These are phyloP conservation scores for Heliothis subflexa DNA, from an alignment of 1,140 invertebrate species.

Conservation along the genomic window DNA sequence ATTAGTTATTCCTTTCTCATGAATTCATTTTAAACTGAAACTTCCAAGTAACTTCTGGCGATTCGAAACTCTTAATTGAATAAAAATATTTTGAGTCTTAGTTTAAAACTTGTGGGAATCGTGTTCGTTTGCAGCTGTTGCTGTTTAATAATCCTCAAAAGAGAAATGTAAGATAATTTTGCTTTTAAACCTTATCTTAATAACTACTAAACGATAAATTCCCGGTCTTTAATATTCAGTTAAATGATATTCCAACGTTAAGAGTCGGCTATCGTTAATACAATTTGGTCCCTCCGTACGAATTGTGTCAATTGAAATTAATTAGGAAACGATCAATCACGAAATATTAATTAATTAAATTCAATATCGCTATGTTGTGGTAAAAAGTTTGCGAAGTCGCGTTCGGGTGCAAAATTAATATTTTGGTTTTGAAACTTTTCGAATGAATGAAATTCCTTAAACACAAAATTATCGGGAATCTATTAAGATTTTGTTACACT, in stretches of 20 bases:
- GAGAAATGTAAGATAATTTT: constrained; percentile 19
- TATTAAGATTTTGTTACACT: constrained; percentile 9
- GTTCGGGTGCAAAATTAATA: constrained; percentile 17
- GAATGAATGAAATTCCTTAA: constrained; percentile 28
- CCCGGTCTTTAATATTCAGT: too few species aligned
- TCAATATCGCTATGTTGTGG: not conserved
- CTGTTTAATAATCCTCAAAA: constrained; percentile 10
- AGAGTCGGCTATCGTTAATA: not conserved
- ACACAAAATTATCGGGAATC: constrained; percentile 30
- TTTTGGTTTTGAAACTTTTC: constrained; percentile 31
- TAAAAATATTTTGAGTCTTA: constrained; percentile 37
- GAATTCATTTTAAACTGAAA: constrained; percentile 33
- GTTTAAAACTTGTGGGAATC: constrained; percentile 21
- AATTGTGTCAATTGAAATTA: not conserved
- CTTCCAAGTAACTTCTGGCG: constrained; percentile 29
- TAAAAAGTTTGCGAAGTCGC: not conserved
- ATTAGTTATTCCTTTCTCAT: constrained; percentile 4
- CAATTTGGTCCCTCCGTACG: not conserved
- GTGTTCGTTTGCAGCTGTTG: constrained; percentile 21
- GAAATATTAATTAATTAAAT: not conserved
- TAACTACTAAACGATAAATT: not conserved
- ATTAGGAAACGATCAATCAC: not conserved
- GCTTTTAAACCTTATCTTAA: not conserved
- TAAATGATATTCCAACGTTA: too few species aligned
- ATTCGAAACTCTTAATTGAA: constrained; percentile 33